Conservation (phyloP, 2,113 vertebrate species). For the Hemiscyllium ocellatum region DNA sequence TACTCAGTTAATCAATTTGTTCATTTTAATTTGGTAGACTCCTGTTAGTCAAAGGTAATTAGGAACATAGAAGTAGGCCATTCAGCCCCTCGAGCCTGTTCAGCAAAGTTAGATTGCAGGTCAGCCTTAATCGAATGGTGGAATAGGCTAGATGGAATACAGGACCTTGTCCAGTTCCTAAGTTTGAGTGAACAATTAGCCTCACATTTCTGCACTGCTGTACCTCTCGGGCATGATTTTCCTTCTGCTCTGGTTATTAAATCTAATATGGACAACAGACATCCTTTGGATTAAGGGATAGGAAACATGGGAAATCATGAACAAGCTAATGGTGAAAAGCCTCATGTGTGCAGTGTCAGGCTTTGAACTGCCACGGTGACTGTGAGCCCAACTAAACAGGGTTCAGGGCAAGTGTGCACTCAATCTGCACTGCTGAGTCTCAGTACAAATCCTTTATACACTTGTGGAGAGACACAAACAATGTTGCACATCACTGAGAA, state of each 20-base stretch:
- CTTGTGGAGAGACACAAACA: no score
- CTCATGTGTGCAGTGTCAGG: no score
- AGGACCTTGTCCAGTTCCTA: neutral
- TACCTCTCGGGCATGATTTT: neutral
- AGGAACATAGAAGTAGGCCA: neutral
- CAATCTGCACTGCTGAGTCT: no score
- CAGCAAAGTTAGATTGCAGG: neutral
- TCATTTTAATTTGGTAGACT: neutral
- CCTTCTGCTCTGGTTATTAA: neutral
- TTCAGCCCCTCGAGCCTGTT: no score
- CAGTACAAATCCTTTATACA: no score
- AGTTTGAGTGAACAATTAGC: neutral
- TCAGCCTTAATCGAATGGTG: neutral
- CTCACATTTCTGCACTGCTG: neutral
- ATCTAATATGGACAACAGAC: neutral
- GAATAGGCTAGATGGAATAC: neutral
- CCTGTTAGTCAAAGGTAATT: neutral
- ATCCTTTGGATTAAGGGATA: no score
- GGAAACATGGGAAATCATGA: no score
- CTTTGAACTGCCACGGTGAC: no score
- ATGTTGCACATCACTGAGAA: no score
- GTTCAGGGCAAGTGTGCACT: neutral
- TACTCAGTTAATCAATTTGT: no score
- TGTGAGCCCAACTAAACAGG: neutral
- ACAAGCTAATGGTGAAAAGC: no score